A percentile compares a stretch with the other conserved stretches of the same genome.
phyloP scores from a whole-genome alignment of 2,113 vertebrate genomes.

The Scomber japonicus region DNA sequence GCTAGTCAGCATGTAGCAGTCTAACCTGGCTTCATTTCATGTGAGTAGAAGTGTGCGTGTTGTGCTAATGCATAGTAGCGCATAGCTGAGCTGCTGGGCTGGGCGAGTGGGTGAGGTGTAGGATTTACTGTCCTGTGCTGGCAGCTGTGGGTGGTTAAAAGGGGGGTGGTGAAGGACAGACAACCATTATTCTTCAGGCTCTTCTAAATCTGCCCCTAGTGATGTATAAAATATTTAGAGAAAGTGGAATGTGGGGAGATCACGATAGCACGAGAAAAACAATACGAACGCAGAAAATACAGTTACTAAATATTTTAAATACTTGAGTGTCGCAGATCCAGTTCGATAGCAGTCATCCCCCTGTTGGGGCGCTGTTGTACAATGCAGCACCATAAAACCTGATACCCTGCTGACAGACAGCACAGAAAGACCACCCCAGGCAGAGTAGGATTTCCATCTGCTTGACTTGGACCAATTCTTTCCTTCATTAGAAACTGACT shows the following conservation, averaged over 20 bases:
- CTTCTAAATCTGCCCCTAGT: slow-evolving; percentile 66
- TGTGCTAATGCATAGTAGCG: slow-evolving; percentile 54
- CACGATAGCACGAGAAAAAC: slow-evolving; percentile 36
- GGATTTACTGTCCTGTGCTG: slow-evolving; percentile 81
- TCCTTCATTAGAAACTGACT: slow-evolving; percentile 82
- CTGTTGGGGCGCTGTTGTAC: slow-evolving; percentile 56
- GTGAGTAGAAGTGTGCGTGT: slow-evolving; percentile 41
- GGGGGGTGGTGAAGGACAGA: slow-evolving; percentile 70
- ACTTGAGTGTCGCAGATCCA: slow-evolving; percentile 2
- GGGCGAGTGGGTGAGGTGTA: slow-evolving; percentile 69
- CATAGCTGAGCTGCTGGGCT: slow-evolving; percentile 56
- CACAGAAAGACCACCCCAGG: slow-evolving; percentile 61
- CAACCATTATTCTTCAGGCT: slow-evolving; percentile 73
- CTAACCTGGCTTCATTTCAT: slow-evolving; percentile 44
- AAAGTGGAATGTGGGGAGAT: slow-evolving; percentile 61
- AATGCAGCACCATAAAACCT: background rate
- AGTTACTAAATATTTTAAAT: slow-evolving; percentile 41
- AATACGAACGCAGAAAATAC: slow-evolving; percentile 30
- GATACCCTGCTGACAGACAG: slow-evolving; percentile 43
- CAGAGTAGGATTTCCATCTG: slow-evolving; percentile 78
- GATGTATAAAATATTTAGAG: slow-evolving; percentile 71
- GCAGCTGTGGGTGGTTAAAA: slow-evolving; percentile 80
- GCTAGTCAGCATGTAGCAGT: slow-evolving; percentile 23
- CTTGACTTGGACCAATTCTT: slow-evolving; percentile 82
- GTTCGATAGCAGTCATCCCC: slow-evolving; percentile 2